Conservation (phyloP, 2,113 vertebrate species). For the Bambusicola thoracicus region DNA sequence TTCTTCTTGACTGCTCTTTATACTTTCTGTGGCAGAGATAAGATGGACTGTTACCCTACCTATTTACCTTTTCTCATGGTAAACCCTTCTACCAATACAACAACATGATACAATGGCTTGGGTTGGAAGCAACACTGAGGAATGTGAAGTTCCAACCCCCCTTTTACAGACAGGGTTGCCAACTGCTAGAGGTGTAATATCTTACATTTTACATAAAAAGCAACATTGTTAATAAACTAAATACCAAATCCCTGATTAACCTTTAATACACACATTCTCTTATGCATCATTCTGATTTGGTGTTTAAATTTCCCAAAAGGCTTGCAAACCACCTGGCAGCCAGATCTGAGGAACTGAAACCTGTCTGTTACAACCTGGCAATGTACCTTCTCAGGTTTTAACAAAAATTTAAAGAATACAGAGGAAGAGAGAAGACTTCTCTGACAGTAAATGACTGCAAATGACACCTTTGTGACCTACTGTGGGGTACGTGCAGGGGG, state of each 20-base stretch:
- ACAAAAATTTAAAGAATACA: no score
- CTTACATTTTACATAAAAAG: neutral
- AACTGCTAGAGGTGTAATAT: neutral
- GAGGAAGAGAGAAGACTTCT: no score
- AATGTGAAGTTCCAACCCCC: no score
- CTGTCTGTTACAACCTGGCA: no score
- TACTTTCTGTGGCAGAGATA: neutral
- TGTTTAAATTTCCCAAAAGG: neutral
- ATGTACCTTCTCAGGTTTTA: no score
- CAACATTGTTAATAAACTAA: neutral
- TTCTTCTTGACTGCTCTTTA: neutral
- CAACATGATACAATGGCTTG: no score
- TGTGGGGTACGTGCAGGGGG: no score
- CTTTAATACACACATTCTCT: neutral
- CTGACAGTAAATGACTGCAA: no score
- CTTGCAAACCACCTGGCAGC: neutral
- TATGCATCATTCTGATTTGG: neutral
- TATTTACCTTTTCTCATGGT: neutral
- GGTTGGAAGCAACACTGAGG: no score
- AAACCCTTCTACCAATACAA: neutral
- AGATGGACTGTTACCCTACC: neutral
- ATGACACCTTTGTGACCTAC: no score
- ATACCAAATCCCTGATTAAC: neutral
- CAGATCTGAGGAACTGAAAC: neutral
- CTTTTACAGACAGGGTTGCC: no score